A percentile compares a stretch with the other conserved stretches of the same genome.
phyloP scores from a whole-genome alignment of 2,113 vertebrate genomes.

The Crotalus viridis region DNA sequence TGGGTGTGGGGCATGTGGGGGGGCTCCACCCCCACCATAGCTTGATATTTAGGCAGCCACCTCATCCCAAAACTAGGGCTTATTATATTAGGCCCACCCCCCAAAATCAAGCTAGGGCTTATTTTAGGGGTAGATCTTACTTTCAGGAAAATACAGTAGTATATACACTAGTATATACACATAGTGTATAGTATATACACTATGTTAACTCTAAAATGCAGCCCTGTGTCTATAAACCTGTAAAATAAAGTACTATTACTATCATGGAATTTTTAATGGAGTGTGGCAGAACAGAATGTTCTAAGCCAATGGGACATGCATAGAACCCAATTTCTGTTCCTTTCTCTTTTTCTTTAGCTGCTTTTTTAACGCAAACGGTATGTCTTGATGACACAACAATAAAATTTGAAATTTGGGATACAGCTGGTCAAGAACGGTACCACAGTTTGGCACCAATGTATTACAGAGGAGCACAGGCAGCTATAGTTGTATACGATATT shows the following conservation, averaged over 20 bases:
- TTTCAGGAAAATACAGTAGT: too few species aligned
- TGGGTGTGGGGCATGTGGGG: too few species aligned
- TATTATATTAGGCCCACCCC: too few species aligned
- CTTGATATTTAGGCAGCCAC: too few species aligned
- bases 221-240: background rate
- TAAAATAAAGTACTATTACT: background rate
- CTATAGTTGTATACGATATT: constrained; percentile 98
- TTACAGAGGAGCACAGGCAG: constrained; percentile 98
- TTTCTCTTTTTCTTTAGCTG: constrained; percentile 78
- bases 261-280: background rate
- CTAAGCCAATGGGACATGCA: background rate
- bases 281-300: background rate
- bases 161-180: too few species aligned
- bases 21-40: too few species aligned
- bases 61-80: too few species aligned
- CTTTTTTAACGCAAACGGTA: constrained; percentile 98
- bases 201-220: background rate
- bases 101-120: too few species aligned
- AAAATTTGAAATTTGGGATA: constrained; percentile 99
- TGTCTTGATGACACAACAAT: constrained; percentile 99
- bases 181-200: background rate
- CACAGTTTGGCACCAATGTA: constrained; percentile 99
- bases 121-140: too few species aligned
- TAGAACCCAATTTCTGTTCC: background rate
- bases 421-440: constrained; percentile 97